Base-by-base conservation (phyloP, 2,113 vertebrate species). In the Typhlomys cinereus region DNA sequence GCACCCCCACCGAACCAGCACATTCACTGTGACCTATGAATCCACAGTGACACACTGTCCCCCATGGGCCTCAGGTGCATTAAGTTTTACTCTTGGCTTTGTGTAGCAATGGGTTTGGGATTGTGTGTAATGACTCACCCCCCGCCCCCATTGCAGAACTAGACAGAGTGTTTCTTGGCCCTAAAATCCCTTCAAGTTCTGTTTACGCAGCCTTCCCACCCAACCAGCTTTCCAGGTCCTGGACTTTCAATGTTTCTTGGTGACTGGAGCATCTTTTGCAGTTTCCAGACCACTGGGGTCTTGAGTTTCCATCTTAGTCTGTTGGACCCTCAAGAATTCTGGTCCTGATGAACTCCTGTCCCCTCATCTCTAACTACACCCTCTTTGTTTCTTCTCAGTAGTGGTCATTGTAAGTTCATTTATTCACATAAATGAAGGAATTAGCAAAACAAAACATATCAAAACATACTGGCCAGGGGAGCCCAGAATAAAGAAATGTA, bases 391-490 rank as follows among this genome's bases (percentile, higher is more conserved):
- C 78, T 27, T 54, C 61, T 76, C 70, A 10, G 70, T 84, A 14
- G 57, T 54, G 75, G 54, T 41, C 17, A 61, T 21, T 27, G 13
- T 64, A 69, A 69, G 27, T 46, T 69, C 61, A 89, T 59, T 69
- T 93, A 80, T 74, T 85, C 87, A 66, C 62, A 46, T 23, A 86
- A 94, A 85, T 88, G 75, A 89, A 92, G n/a, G 66, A 85, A 75
- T 90, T 8, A 31, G n/a, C 14, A 74, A 94, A 92, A 76, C 11
- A 66, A 94, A 96, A 74, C 83, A 94, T 80, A 44, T 4, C 44
- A 80, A 20, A n/a, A n/a, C n/a, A n/a, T n/a, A n/a, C n/a, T 36
- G 57, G 52, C 57, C 48, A 48, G 21, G 41, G 71, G 80, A 64
- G 10, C 50, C 81, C 62, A 81, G 69, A 79, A 67, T 71, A 74